Conservation (phyloP, 2,888 invertebrate species). For the Dione juno region DNA sequence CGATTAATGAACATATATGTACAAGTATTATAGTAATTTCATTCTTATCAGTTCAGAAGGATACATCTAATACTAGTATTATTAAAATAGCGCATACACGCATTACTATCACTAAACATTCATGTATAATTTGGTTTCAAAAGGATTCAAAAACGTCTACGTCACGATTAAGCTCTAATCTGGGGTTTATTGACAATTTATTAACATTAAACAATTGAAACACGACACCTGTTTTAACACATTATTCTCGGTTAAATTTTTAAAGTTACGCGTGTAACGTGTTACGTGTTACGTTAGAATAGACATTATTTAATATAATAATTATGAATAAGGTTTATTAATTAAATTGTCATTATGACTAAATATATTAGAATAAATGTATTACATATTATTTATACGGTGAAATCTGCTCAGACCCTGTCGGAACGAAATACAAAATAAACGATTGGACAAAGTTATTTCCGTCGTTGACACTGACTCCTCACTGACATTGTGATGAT, state of each 20-base stretch:
- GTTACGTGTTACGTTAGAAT: too few relatives aligned
- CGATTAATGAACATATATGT: slow-evolving; percentile 20
- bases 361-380: slow-evolving; percentile 35
- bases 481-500: slow-evolving; percentile 18
- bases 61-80: slow-evolving; percentile 21
- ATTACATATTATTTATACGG: slow-evolving; percentile 42
- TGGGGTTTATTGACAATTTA: slow-evolving; percentile 54
- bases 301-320: slow-evolving; percentile 29
- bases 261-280: slow-evolving; percentile 37
- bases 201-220: slow-evolving; percentile 32
- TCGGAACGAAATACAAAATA: slow-evolving; percentile 16
- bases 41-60: slow-evolving; percentile 28
- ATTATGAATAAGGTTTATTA: slow-evolving; percentile 34
- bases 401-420: slow-evolving; percentile 44
- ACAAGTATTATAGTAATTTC: slow-evolving; percentile 21
- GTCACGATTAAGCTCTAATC: slow-evolving; percentile 65
- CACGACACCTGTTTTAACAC: slow-evolving; percentile 19
- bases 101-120: slow-evolving; percentile 50
- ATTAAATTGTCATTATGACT: slow-evolving; percentile 29
- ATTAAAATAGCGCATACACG: slow-evolving; percentile 32
- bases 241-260: slow-evolving; percentile 29
- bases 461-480: background rate
- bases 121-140: slow-evolving; percentile 45
- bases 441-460: background rate
- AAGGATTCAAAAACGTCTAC: slow-evolving; percentile 53